phyloP scores from a whole-genome alignment of 2,888 invertebrate genomes.

The Digitonthophagus gazella region DNA sequence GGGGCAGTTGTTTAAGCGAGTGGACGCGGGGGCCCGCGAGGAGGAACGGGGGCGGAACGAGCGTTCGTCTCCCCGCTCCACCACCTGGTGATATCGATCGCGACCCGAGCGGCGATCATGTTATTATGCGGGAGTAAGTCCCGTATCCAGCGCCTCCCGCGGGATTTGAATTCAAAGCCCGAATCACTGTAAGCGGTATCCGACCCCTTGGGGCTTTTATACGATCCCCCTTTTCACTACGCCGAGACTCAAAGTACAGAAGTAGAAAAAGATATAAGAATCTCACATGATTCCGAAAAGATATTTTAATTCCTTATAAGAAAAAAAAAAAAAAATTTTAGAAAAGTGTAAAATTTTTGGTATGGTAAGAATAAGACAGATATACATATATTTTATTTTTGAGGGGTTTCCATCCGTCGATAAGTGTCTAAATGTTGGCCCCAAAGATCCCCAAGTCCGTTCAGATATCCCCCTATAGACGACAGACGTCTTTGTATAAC shows the following conservation, averaged over 20 bases:
- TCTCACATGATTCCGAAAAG: too few relatives aligned
- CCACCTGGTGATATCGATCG: background rate
- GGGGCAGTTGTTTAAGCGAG: background rate
- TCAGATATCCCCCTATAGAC: constrained; percentile 4
- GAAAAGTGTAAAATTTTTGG: background rate
- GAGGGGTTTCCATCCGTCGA: background rate
- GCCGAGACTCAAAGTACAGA: too few relatives aligned
- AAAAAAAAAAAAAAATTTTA: background rate
- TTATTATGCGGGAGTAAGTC: constrained; percentile 14
- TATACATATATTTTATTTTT: background rate
- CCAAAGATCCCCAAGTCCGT: constrained; percentile 16
- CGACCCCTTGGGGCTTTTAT: constrained; percentile 1
- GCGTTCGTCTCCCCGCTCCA: background rate
- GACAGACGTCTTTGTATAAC: constrained; percentile 30
- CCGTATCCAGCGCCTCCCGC: background rate
- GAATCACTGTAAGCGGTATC: constrained; percentile 8
- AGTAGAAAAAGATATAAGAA: too few relatives aligned
- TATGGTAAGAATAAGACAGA: background rate
- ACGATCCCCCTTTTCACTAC: background rate
- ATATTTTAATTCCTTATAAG: too few relatives aligned
- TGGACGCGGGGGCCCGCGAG: background rate
- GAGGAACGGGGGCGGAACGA: background rate
- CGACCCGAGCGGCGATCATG: constrained; percentile 3
- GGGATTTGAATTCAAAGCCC: constrained; percentile 15
- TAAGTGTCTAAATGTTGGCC: constrained; percentile 24